phyloP scores from a whole-genome alignment of 2,797 vertebrate genomes.

The Mus spretus region DNA sequence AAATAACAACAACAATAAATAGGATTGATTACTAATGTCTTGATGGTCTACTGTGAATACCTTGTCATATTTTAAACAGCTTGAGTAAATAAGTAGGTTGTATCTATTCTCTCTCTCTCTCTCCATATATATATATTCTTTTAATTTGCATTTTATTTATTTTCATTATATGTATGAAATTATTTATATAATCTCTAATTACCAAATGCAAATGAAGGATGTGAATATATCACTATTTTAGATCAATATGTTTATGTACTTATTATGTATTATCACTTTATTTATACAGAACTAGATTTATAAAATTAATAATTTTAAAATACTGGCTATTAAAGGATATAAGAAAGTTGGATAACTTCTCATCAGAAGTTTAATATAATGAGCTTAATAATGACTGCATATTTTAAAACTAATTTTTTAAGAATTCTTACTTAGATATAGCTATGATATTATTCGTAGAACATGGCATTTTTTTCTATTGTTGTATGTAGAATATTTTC shows the following conservation, averaged over 20 bases:
- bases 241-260: background rate
- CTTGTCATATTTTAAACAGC: background rate
- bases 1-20: background rate
- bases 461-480: background rate
- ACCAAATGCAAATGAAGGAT: background rate
- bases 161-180: background rate
- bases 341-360: background rate
- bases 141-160: conserved; percentile 19
- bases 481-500: background rate
- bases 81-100: background rate
- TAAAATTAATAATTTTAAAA: conserved; percentile 2
- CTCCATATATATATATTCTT: too few species aligned
- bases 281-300: background rate
- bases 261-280: conserved; percentile 14
- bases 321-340: background rate
- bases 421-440: conserved; percentile 9
- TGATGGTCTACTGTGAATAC: background rate
- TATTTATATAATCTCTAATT: conserved; percentile 20
- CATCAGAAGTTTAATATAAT: conserved; percentile 18
- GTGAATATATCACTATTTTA: background rate
- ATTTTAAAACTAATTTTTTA: conserved; percentile 9
- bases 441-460: background rate
- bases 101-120: background rate
- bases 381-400: background rate
- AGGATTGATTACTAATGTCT: background rate